Conservation (phyloP, 2,113 vertebrate genomes). For the Chionodraco myersi region DNA sequence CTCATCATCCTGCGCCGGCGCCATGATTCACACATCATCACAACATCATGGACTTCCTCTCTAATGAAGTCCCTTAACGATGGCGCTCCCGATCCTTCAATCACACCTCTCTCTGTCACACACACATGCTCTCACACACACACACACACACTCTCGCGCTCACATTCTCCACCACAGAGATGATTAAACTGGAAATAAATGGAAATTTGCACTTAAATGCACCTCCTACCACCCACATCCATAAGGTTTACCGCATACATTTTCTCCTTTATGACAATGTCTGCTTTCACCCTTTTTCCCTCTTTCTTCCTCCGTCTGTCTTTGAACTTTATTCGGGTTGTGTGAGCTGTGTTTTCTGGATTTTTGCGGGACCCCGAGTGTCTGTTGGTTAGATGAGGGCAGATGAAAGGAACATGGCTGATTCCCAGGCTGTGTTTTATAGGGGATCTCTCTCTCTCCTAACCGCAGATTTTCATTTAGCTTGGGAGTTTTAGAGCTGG, state of each 20-base stretch:
- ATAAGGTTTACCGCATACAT: conserved; percentile 62
- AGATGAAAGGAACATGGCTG: conserved; percentile 66
- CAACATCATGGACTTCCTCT: conserved; percentile 84
- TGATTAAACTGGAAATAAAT: conserved; percentile 73
- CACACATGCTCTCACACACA: conserved; percentile 15
- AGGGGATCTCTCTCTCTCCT: conserved; percentile 47
- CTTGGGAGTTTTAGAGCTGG: conserved; percentile 43
- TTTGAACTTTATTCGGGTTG: conserved; percentile 53
- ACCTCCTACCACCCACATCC: conserved; percentile 76
- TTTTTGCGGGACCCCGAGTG: conserved; percentile 40
- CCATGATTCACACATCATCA: conserved; percentile 86
- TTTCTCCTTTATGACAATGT: conserved; percentile 62
- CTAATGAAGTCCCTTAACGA: conserved; percentile 84
- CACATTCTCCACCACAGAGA: conserved; percentile 36
- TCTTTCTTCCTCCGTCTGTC: conserved; percentile 36
- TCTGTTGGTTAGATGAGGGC: conserved; percentile 73
- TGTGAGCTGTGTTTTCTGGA: conserved; percentile 48
- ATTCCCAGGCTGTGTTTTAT: conserved; percentile 70
- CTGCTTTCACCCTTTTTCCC: conserved; percentile 36
- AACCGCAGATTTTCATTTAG: conserved; percentile 76
- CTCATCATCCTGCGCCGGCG: conserved; percentile 79
- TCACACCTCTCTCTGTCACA: conserved; percentile 55
- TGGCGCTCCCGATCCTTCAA: conserved; percentile 53
- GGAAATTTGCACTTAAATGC: conserved; percentile 72
- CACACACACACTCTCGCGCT: not conserved